Evolutionary conservation across 1,140 invertebrate species (phyloP), one percentile per base, ranked within the genome.

Genomic region (Papilio dardanus): DNA sequence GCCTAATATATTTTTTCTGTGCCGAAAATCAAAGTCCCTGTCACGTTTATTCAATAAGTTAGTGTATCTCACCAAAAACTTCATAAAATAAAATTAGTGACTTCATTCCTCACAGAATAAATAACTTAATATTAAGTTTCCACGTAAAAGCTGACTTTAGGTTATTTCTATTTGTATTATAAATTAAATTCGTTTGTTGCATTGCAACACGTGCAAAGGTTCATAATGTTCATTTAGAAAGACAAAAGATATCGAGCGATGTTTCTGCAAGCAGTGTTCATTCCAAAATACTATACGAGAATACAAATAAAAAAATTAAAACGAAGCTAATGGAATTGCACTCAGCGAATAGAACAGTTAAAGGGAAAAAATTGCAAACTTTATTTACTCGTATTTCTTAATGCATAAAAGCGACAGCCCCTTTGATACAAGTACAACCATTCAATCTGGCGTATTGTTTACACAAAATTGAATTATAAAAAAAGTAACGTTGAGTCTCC

Each of bases 301-400:
- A 28, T 58, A 58, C 54, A 28, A 62, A 28, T 24, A 62, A 62
- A 62, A n/a, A 62, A 62, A 28, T 62, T 62, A 62, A 62, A 62
- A 62, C 54, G 3, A 62, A 14, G 24, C 54, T 62, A 62, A 62
- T 62, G 54, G 54, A 62, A 62, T 28, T 28, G 54, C 54, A 62
- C 54, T 62, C 54, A 28, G 24, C 24, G 21, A 62, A 58, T 28
- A 58, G 8, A 28, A 62, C 8, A 28, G 54, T 28, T 62, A 24
- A 24, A 28, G 54, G 54, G 54, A 19, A 62, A 62, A 62, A 30
- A 1, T 30, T 30, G 21, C 50, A 58, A 58, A 58, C 24, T 50
- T 50, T 50, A 50, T 50, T 50, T 24, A 62, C 24, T 62, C 24
- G 54, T 62, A 28, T 30, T 62, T 8, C 24, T 28, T 30, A 62